Evolutionary conservation across 2,797 vertebrate species (phyloP), one percentile per base, ranked within the genome.

Genomic region (Typhlichthys eigenmanni): DNA sequence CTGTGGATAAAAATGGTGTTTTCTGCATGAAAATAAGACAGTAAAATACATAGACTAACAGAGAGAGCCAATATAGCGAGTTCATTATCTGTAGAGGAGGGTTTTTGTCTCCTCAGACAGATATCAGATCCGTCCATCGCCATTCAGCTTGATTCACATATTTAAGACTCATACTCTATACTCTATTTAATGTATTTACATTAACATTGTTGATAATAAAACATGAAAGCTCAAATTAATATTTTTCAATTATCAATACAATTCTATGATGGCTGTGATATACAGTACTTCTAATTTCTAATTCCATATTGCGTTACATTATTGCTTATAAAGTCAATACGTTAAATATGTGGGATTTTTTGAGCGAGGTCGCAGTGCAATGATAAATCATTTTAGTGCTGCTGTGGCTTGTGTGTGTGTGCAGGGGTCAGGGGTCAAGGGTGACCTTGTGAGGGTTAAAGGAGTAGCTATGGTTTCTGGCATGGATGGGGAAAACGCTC

Each of bases 401-500:
- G 50, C 51, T 16, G 51, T 53, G 11, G 8, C 3, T 12, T 53
- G n/a, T 62, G 72, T 54, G 64, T 81, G 47, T 45, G 46, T n/a
- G 19, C 63, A 66, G 45, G 57, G 57, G 57, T 55, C 55, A 57
- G 19, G 61, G 65, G 56, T 72, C n/a, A 16, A 69, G 64, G 14
- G 12, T 62, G 55, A 75, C 50, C 74, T 60, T 45, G 45, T 52
- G 43, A n/a, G 60, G 60, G 75, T 68, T 50, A 74, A 70, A 79
- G 64, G 60, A 70, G 69, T 66, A 62, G 71, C 63, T 70, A 59
- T 69, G 69, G 76, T 75, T 75, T 75, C 13, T 17, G 66, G 46
- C 55, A 76, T 66, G 76, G 85, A 78, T 68, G 76, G 76, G 70
- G 80, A 76, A 79, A 53, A 43, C 49, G 24, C 71, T 69, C 66